phyloP scores from a whole-genome alignment of 92 coral and sea anemone genomes.

The Palythoa grandiflora region DNA sequence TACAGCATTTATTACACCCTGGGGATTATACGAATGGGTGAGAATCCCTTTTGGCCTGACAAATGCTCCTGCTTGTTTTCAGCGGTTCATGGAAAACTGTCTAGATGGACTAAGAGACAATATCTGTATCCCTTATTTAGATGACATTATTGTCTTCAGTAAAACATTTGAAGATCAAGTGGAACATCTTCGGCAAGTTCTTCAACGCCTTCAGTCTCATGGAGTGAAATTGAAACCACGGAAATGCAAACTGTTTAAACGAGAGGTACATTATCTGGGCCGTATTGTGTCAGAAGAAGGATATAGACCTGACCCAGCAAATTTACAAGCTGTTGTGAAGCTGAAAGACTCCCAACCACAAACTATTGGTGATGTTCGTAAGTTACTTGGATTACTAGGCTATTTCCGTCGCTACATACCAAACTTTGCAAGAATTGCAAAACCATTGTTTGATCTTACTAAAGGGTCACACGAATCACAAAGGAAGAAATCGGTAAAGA shows the following conservation, averaged over 20 bases:
- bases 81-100: conserved; percentile 78
- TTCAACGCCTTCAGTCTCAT: conserved; percentile 46
- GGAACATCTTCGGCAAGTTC: conserved; percentile 61
- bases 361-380: conserved; percentile 69
- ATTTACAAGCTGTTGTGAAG: conserved; percentile 51
- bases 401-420: conserved; percentile 70
- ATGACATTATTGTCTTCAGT: conserved; percentile 25
- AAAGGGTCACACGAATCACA: background rate
- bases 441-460: conserved; percentile 41
- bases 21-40: conserved; percentile 71
- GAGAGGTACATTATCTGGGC: conserved; percentile 71
- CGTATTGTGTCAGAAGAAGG: conserved; percentile 72
- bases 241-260: conserved; percentile 70
- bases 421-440: conserved; percentile 51
- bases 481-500: background rate
- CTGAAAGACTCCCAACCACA: conserved; percentile 61
- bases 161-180: conserved; percentile 63
- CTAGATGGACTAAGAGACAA: conserved; percentile 64
- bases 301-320: conserved; percentile 63
- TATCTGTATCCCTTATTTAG: no score
- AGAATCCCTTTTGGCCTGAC: conserved; percentile 74
- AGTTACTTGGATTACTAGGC: conserved; percentile 27
- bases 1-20: conserved; percentile 57
- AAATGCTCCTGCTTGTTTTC: conserved; percentile 77
- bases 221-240: conserved; percentile 33